A percentile compares a stretch with the other conserved stretches of the same genome.
These are phyloP conservation scores for Nanorana parkeri DNA, from an alignment of 2,113 vertebrate species.

Conservation along the genomic window DNA sequence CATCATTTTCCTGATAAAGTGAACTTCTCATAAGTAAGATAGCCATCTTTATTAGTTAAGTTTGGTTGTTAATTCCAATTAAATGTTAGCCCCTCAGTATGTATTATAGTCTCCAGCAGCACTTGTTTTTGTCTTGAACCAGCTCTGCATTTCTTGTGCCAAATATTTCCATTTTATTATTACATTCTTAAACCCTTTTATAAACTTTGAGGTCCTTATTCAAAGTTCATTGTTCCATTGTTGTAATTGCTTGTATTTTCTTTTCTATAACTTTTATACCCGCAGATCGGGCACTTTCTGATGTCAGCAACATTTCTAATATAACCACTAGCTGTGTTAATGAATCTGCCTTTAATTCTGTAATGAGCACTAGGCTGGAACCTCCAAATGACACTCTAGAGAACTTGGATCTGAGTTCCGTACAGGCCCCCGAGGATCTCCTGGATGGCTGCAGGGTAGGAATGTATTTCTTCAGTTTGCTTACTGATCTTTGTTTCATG, in stretches of 20 bases:
- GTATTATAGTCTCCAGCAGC: too few relatives aligned
- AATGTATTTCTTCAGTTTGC: not conserved
- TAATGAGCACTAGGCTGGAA: constrained; percentile 77
- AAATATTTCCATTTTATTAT: not conserved
- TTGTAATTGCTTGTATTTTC: too few relatives aligned
- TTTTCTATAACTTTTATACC: not conserved
- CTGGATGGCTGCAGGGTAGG: constrained; percentile 93
- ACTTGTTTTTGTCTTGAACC: too few relatives aligned
- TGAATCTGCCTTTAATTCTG: constrained; percentile 80
- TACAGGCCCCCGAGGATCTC: constrained; percentile 84
- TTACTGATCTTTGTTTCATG: not conserved
- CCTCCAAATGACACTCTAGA: constrained; percentile 78
- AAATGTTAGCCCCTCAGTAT: too few relatives aligned
- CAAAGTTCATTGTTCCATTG: too few relatives aligned
- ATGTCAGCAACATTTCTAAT: constrained; percentile 93
- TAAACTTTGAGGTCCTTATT: too few relatives aligned
- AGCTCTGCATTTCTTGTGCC: too few relatives aligned
- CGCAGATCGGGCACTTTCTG: constrained; percentile 78
- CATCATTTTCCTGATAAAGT: not conserved
- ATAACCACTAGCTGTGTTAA: constrained; percentile 79
- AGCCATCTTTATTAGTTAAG: too few relatives aligned
- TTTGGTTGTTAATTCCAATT: too few relatives aligned
- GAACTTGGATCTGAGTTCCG: constrained; percentile 81
- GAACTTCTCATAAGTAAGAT: too few relatives aligned
- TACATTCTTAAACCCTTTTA: too few relatives aligned